These are phyloP conservation scores for Myotis pilosus DNA, from an alignment of 2,797 vertebrate genomes.

Conservation along the genomic window DNA sequence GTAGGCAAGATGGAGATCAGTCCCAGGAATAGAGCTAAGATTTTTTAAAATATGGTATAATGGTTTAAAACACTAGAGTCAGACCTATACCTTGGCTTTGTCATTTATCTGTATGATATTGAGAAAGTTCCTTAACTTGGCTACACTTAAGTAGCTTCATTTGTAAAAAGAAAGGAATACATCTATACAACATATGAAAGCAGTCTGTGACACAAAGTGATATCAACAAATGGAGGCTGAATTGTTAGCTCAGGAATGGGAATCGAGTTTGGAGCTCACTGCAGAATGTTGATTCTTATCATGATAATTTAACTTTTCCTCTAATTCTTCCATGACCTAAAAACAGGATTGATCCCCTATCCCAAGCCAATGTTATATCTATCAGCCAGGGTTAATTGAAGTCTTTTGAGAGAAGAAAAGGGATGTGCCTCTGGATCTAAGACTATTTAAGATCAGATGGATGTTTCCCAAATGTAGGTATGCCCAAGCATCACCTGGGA, in stretches of 20 bases:
- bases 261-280: not conserved
- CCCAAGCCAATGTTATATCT: not conserved
- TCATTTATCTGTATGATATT: not conserved
- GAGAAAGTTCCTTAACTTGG: not conserved
- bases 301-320: constrained; percentile 4
- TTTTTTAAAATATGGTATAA: not conserved
- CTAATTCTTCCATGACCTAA: not conserved
- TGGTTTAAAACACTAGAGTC: not conserved
- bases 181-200: not conserved
- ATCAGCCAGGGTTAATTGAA: not conserved
- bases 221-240: not conserved
- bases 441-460: not conserved
- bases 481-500: not conserved
- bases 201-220: not conserved
- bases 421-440: not conserved
- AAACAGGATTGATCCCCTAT: not conserved
- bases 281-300: not conserved
- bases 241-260: not conserved
- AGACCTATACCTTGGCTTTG: not conserved
- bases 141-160: not conserved
- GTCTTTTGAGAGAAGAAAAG: not conserved
- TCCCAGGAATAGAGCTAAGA: not conserved
- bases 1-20: not conserved
- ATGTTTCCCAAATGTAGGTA: not conserved
- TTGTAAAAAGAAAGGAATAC: not conserved